phyloP scores from a whole-genome alignment of 1,140 invertebrate genomes.

The Brachionus koreanus region DNA sequence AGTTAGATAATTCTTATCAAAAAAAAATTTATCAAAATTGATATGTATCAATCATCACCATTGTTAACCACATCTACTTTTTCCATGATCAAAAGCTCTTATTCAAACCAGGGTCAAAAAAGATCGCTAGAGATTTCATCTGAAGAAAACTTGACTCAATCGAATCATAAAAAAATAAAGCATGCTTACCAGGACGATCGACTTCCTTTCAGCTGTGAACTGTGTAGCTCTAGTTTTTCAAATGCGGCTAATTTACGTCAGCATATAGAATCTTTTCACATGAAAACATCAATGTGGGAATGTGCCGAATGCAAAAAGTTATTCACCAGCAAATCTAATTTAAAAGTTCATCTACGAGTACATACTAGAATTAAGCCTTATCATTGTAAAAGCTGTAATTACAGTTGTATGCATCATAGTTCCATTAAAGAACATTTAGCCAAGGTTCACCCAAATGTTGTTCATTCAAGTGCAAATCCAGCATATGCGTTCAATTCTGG shows the following conservation, averaged over 20 bases:
- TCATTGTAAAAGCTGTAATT: conserved; percentile 34
- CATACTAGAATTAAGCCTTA: conserved; percentile 39
- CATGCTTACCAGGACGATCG: background rate
- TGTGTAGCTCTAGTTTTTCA: background rate
- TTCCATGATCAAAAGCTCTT: background rate
- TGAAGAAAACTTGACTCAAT: background rate
- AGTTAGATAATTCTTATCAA: conserved; percentile 39
- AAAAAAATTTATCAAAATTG: conserved; percentile 21
- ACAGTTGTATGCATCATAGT: conserved; percentile 44
- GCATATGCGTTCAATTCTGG: conserved; percentile 39
- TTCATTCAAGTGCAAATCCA: conserved; percentile 6
- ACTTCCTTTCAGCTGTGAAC: background rate
- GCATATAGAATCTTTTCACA: conserved; percentile 32
- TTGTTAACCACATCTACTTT: background rate
- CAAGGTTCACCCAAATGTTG: background rate
- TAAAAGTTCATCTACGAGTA: conserved; percentile 43
- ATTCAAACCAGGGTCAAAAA: background rate
- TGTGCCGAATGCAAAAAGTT: conserved; percentile 42
- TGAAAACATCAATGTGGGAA: conserved; percentile 39
- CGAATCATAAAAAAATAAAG: background rate
- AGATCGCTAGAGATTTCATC: background rate
- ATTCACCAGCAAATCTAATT: conserved; percentile 31
- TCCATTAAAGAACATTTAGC: conserved; percentile 44
- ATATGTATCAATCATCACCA: conserved; percentile 3
- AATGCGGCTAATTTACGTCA: conserved; percentile 17